Conservation (phyloP, 2,888 invertebrate genomes). For the Apodemia mormo region DNA sequence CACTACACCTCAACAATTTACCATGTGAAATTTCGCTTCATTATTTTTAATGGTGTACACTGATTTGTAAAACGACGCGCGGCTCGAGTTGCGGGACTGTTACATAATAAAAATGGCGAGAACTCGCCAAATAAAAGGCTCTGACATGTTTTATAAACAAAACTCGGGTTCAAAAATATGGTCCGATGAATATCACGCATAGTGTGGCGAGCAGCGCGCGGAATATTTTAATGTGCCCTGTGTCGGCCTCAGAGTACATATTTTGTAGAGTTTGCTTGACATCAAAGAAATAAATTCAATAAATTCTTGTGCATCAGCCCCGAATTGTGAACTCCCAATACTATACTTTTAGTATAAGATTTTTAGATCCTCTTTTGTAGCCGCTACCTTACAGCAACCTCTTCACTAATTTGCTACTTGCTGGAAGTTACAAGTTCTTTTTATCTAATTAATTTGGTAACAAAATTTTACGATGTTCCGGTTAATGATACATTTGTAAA, state of each 20-base stretch:
- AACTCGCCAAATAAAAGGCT: slow-evolving; percentile 36
- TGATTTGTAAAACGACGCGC: slow-evolving; percentile 50
- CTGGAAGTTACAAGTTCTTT: too few species aligned
- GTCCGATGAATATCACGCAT: slow-evolving; percentile 61
- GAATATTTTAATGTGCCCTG: slow-evolving; percentile 69
- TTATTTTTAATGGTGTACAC: slow-evolving; percentile 61
- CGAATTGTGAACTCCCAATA: too few species aligned
- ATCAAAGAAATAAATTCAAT: neutral
- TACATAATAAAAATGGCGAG: slow-evolving; percentile 31
- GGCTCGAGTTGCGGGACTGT: slow-evolving; percentile 33
- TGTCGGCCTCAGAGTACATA: neutral
- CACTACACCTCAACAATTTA: slow-evolving; percentile 38
- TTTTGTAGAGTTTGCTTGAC: neutral
- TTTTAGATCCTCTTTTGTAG: too few species aligned
- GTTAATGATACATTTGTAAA: too few species aligned
- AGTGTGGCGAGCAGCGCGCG: slow-evolving; percentile 57
- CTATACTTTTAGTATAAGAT: too few species aligned
- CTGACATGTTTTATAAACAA: slow-evolving; percentile 60
- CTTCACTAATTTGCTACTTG: too few species aligned
- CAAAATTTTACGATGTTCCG: too few species aligned
- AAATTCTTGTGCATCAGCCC: too few species aligned
- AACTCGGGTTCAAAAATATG: slow-evolving; percentile 63
- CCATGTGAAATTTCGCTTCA: slow-evolving; percentile 49
- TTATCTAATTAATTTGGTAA: too few species aligned
- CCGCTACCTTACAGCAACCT: too few species aligned